A percentile compares a stretch with the other conserved stretches of the same genome.
Evolutionary conservation across 2,113 vertebrate species (phyloP).

Genomic region (Mesoclemmys tuberculata): DNA sequence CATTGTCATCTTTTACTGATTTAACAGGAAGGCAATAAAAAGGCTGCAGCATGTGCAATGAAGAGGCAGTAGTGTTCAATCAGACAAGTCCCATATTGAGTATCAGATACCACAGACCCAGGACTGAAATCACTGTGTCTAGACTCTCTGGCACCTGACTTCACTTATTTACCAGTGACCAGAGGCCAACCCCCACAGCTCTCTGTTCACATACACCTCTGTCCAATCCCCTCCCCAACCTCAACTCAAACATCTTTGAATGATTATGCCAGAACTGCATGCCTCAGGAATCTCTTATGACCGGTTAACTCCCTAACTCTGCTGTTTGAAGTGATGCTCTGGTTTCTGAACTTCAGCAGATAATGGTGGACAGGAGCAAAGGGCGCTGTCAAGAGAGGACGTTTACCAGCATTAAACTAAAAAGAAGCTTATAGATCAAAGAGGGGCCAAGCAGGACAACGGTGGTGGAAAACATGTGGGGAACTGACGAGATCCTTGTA

Average conservation of each 20-base stretch:
- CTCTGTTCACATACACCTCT: conserved; percentile 78
- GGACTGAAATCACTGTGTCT: conserved; percentile 95
- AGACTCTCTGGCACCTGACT: conserved; percentile 99
- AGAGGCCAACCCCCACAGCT: conserved; percentile 88
- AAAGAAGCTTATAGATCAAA: conserved; percentile 84
- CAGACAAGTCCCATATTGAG: conserved; percentile 91
- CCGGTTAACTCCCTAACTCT: conserved; percentile 77
- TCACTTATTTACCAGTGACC: conserved; percentile 96
- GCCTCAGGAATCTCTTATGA: conserved; percentile 84
- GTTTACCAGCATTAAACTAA: conserved; percentile 82
- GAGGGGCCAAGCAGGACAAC: conserved; percentile 77
- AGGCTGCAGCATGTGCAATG: conserved; percentile 79
- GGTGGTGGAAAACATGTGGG: conserved; percentile 78
- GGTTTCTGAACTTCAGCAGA: conserved; percentile 86
- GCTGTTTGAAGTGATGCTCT: conserved; percentile 87
- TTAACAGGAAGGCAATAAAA: conserved; percentile 92
- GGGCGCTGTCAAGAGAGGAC: conserved; percentile 82
- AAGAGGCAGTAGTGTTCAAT: conserved; percentile 90
- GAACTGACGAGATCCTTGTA: conserved; percentile 67
- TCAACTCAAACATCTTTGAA: conserved; percentile 86
- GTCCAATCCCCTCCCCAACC: conserved; percentile 65
- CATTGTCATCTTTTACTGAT: conserved; percentile 87
- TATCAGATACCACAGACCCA: conserved; percentile 96
- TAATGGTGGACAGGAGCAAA: conserved; percentile 85
- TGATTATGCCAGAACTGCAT: conserved; percentile 86